Evolutionary conservation across 2,888 invertebrate species (phyloP), one percentile per base, ranked within the genome.

Genomic region (Leucania comma): DNA sequence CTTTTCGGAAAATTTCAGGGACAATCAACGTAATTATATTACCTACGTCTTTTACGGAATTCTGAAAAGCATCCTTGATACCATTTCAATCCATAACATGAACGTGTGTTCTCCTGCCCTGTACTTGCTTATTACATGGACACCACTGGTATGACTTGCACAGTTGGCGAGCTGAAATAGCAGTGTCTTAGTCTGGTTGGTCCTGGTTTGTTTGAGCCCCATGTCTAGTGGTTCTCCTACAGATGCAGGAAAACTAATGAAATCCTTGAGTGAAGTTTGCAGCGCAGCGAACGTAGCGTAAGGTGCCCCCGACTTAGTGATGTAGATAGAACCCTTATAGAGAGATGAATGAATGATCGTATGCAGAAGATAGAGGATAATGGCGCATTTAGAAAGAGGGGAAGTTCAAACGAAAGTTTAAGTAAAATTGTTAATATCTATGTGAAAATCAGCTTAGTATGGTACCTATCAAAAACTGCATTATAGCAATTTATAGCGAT

Each of bases 401-500:
- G 6, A 20, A 20, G 17, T 20, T 20, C 5, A 20, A 46, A 48
- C n/a, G 2, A n/a, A n/a, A n/a, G n/a, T n/a, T n/a, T n/a, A n/a
- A n/a, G n/a, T n/a, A n/a, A n/a, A n/a, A n/a, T n/a, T n/a, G n/a
- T n/a, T n/a, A n/a, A n/a, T n/a, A n/a, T n/a, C n/a, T n/a, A n/a
- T n/a, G 8, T 3, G n/a, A 26, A 22, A 35, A 66, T 26, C 20
- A 29, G 22, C 17, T 38, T 22, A 6, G 14, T 20, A 42, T 54
- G 53, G 46, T 48, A 8, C 2, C 0, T 54, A 35, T 54, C n/a
- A n/a, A n/a, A n/a, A 35, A n/a, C 17, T 54, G 24, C 54, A 32
- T 17, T 53, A 1, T 65, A 53, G 32, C 24, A 4, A 42, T 53
- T n/a, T 64, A 32, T n/a, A n/a, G n/a, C 29, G 53, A 68, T 46